Evolutionary conservation across 53 echinoderm and acorn worm genomes (phyloP), one percentile per base, ranked within the genome.

Genomic region (Mesocentrotus franciscanus): DNA sequence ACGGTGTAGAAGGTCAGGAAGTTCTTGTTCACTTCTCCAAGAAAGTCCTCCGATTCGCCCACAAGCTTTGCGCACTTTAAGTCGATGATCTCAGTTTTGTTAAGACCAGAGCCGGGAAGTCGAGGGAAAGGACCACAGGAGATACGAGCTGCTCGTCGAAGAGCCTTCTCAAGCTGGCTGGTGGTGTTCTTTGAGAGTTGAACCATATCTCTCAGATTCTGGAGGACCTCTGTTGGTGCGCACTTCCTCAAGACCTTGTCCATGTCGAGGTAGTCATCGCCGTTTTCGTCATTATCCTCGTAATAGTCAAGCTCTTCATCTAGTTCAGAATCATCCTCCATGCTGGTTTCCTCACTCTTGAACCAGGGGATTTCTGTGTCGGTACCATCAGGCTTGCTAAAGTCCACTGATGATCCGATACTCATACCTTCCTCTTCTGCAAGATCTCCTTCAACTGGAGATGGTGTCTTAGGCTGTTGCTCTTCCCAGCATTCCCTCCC

Each of bases 161-260:
- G n/a, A n/a, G n/a, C n/a, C n/a, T n/a, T n/a, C n/a, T n/a, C n/a
- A n/a, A n/a, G n/a, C n/a, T n/a, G n/a, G n/a, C n/a, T n/a, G n/a
- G n/a, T n/a, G n/a, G n/a, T n/a, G n/a, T n/a, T n/a, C n/a, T n/a
- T n/a, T n/a, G n/a, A n/a, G n/a, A n/a, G n/a, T n/a, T n/a, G n/a
- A n/a, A n/a, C n/a, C n/a, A n/a, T n/a, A n/a, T n/a, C n/a, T n/a
- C n/a, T n/a, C n/a, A n/a, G n/a, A 61, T 66, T 94, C 85, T 94
- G 94, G 1, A 94, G 94, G 68, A 94, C 85, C 24, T 94, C 85
- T 61, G 94, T 94, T 42, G 34, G 85, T 24, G 94, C 85, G 94
- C 94, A 94, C 12, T 22, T 94, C 85, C 70, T 62, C 94, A 94
- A 29, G 68, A 94, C 61, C 68, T 85, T 68, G 85, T 94, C 94